Conservation (phyloP, 1,140 invertebrate species). For the Bombus confusus region DNA sequence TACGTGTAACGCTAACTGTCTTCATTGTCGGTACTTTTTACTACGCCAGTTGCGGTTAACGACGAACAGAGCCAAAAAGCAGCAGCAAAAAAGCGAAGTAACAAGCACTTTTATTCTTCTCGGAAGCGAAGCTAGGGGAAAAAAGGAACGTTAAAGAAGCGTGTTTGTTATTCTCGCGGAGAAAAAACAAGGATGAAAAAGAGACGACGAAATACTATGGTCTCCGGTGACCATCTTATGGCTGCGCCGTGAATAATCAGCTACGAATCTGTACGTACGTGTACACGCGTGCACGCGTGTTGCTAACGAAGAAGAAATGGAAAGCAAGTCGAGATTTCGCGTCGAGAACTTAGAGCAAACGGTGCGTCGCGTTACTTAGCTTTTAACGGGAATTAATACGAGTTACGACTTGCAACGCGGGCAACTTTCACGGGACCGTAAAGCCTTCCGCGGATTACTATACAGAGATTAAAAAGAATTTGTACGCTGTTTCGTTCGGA, state of each 20-base stretch:
- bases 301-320: background rate
- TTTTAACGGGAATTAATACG: slow-evolving; percentile 68
- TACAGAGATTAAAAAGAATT: slow-evolving; percentile 46
- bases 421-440: slow-evolving; percentile 38
- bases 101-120: slow-evolving; percentile 19
- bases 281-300: background rate
- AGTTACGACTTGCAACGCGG: slow-evolving; percentile 49
- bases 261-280: background rate
- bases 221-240: slow-evolving; percentile 47
- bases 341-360: slow-evolving; percentile 28
- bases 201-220: background rate
- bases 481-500: background rate
- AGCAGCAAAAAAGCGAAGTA: background rate
- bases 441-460: slow-evolving; percentile 43
- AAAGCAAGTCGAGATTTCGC: background rate
- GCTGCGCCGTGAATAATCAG: slow-evolving; percentile 24
- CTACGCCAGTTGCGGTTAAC: slow-evolving; percentile 36
- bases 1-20: slow-evolving; percentile 18
- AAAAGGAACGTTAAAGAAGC: slow-evolving; percentile 29
- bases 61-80: background rate
- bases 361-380: slow-evolving; percentile 64
- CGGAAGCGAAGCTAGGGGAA: background rate
- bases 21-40: slow-evolving; percentile 40
- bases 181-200: background rate
- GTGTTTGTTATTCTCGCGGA: slow-evolving; percentile 28